These are phyloP conservation scores for Lepidochrysops patricia DNA, from an alignment of 2,888 invertebrate genomes.

Conservation along the genomic window DNA sequence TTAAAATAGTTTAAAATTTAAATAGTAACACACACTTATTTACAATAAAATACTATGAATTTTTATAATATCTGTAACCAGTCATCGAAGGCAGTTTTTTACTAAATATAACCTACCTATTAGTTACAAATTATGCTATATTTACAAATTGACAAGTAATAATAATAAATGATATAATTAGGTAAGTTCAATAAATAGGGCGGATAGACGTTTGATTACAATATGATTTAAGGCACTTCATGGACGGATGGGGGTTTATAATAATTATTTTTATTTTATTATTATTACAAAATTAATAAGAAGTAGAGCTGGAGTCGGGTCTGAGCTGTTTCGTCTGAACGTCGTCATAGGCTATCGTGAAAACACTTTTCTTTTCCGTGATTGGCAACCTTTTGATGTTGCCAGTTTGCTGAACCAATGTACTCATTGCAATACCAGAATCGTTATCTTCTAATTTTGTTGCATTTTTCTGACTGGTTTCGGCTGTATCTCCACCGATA, in stretches of 20 bases:
- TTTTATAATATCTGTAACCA: slow-evolving; percentile 39
- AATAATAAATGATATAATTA: not conserved
- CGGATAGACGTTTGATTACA: slow-evolving; percentile 23
- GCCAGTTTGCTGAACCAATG: slow-evolving; percentile 65
- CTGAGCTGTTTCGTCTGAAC: slow-evolving; percentile 88
- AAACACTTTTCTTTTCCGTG: slow-evolving; percentile 92
- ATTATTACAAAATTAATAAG: slow-evolving; percentile 44
- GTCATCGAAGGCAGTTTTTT: slow-evolving; percentile 59
- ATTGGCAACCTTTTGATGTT: slow-evolving; percentile 79
- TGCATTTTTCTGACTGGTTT: slow-evolving; percentile 37
- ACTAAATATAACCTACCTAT: slow-evolving; percentile 25
- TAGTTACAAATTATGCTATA: slow-evolving; percentile 24
- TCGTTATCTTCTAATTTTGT: slow-evolving; percentile 80
- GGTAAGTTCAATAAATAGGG: slow-evolving; percentile 25
- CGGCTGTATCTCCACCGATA: slow-evolving; percentile 53
- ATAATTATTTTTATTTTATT: not conserved
- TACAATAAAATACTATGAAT: slow-evolving; percentile 40
- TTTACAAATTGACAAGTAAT: slow-evolving; percentile 26
- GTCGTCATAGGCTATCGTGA: slow-evolving; percentile 93
- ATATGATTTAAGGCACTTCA: slow-evolving; percentile 25
- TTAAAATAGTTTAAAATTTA: slow-evolving; percentile 52
- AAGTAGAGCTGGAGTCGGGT: slow-evolving; percentile 86
- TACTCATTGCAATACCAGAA: slow-evolving; percentile 85
- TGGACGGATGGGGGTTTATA: slow-evolving; percentile 33
- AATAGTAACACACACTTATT: slow-evolving; percentile 38